Conservation (phyloP, 2,113 vertebrate genomes). For the Prinia subflava region DNA sequence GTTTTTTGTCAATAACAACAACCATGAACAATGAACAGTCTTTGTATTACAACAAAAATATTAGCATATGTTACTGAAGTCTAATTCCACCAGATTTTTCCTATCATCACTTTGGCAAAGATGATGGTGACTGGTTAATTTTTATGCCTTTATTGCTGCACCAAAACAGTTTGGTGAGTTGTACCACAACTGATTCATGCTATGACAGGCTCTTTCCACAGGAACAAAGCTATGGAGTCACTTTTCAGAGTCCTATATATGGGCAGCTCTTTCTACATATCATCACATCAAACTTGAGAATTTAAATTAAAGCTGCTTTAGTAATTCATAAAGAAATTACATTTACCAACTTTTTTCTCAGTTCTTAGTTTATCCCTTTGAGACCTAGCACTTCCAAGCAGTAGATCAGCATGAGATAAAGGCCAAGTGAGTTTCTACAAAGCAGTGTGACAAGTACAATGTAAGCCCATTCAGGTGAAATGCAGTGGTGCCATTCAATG, state of each 20-base stretch:
- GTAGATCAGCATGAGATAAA: background rate
- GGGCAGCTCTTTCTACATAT: background rate
- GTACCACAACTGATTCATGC: background rate
- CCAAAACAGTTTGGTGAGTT: background rate
- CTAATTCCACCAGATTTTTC: background rate
- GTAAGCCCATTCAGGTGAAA: background rate
- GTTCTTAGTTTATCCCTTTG: background rate
- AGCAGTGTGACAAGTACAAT: background rate
- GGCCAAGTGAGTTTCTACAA: background rate
- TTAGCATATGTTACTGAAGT: background rate
- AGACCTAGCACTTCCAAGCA: background rate
- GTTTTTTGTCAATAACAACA: background rate
- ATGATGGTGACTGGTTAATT: background rate
- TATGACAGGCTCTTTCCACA: background rate
- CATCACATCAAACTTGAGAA: background rate
- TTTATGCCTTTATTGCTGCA: background rate
- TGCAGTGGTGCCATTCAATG: background rate
- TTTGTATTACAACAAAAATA: background rate
- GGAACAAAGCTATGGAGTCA: background rate
- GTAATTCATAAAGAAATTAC: background rate
- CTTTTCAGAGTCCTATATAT: background rate
- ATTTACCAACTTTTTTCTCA: background rate
- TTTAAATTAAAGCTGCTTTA: background rate
- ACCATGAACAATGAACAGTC: background rate
- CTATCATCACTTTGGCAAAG: fast-evolving